A percentile compares a stretch with the other conserved stretches of the same genome.
These are phyloP conservation scores for Salpingus planirostris DNA, from an alignment of 2,888 invertebrate species.

Conservation along the genomic window DNA sequence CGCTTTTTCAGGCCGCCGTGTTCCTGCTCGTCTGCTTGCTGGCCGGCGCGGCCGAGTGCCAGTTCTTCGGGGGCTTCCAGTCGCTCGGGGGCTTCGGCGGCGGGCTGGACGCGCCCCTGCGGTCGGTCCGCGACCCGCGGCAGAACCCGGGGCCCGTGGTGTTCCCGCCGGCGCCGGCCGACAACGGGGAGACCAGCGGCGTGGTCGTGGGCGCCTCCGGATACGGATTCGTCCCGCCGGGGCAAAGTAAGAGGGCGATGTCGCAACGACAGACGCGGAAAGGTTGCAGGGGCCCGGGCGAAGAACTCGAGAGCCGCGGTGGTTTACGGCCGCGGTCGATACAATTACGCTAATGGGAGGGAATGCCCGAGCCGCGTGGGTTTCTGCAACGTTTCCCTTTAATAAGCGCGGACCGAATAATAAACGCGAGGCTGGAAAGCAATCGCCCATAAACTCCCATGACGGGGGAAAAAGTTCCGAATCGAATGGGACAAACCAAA, in stretches of 20 bases:
- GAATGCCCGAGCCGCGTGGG: no score
- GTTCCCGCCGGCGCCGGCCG: constrained; percentile 64
- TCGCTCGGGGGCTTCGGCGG: constrained; percentile 42
- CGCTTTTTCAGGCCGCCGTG: constrained; percentile 4
- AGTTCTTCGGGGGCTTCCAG: constrained; percentile 40
- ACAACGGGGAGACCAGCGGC: constrained; percentile 61
- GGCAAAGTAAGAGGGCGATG: constrained; percentile 7
- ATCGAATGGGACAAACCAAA: no score
- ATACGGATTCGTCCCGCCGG: constrained; percentile 76
- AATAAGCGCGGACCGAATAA: no score
- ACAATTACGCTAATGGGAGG: no score
- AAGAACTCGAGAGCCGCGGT: no score
- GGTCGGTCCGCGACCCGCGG: constrained; percentile 49
- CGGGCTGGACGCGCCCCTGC: constrained; percentile 41
- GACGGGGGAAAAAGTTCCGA: no score
- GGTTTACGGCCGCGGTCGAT: no score
- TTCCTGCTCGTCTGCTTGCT: constrained; percentile 21
- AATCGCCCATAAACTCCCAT: no score
- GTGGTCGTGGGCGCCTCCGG: constrained; percentile 77
- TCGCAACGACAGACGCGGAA: background rate
- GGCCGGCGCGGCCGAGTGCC: constrained; percentile 36
- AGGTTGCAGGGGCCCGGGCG: no score
- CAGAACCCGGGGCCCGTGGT: constrained; percentile 69
- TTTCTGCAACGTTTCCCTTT: no score
- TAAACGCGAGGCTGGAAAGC: no score